Conservation (phyloP, 1,140 invertebrate species). For the Aphis craccivora region DNA sequence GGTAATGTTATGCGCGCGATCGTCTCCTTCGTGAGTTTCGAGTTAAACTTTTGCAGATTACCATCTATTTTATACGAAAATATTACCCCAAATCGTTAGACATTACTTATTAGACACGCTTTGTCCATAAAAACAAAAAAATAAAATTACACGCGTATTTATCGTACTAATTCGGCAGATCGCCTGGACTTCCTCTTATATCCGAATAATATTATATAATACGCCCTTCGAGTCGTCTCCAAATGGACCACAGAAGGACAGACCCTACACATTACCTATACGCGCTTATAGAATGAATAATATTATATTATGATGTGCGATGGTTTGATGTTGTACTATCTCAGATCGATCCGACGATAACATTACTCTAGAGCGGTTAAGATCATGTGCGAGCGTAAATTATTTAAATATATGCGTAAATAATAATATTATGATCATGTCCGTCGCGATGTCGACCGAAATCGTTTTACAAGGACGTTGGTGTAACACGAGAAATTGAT, state of each 20-base stretch:
- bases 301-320: background rate
- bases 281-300: background rate
- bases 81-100: background rate
- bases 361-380: background rate
- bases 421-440: background rate
- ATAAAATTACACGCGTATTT: background rate
- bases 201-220: background rate
- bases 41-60: background rate
- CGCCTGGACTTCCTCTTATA: background rate
- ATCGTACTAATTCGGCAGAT: background rate
- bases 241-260: background rate
- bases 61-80: background rate
- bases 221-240: background rate
- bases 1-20: background rate
- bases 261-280: no score
- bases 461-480: background rate
- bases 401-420: background rate
- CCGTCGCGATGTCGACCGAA: background rate
- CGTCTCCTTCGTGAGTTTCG: background rate
- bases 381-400: background rate
- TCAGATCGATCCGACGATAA: constrained; percentile 22
- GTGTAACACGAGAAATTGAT: background rate
- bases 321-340: background rate
- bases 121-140: background rate
- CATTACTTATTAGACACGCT: background rate